Base-by-base conservation (phyloP, 2,113 vertebrate genomes). In the Xenus cinereus region DNA sequence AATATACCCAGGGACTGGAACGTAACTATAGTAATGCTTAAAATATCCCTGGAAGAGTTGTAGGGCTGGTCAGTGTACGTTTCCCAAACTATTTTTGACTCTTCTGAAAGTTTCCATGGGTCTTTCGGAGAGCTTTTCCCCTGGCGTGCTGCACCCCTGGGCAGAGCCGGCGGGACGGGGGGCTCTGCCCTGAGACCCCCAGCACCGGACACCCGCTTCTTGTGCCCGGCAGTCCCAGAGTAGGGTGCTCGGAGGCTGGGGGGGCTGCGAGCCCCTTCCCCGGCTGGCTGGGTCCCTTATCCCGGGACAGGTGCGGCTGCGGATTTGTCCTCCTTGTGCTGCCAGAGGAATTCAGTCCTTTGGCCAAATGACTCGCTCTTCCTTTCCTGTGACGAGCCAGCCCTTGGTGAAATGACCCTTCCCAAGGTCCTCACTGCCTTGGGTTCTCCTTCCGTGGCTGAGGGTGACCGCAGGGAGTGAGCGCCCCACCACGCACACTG, bases 321-420 rank as follows among this genome's bases (percentile, higher is more conserved):
- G 7, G 2, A 14, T 26, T 51, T 84, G 54, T 69, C 46, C 54
- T 69, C 63, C 41, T 8, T 59, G 41, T 50, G 46, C 28, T 93
- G 76, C 88, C 27, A n/a, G 87, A 92, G 73, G 71, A 94, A 74
- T 94, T 89, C 59, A 71, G 7, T 35, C 39, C 60, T 68, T 72
- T 3, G 3, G 86, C 87, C 91, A 87, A 63, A 69, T 18, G 12
- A 43, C 22, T 74, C 1, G 2, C 51, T 63, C 32, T 59, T 57
- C 60, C 45, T 39, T 68, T 81, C 75, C 73, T 45, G 64, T 32
- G 77, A 30, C 9, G 6, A 89, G 51, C 64, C 59, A 53, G 73
- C 37, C 41, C 11, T 37, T 14, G 17, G 41, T 73, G 37, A 69
- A 69, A 54, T 0, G 1, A 57, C 56, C 14, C 9, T 78, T 95